phyloP scores from a whole-genome alignment of 1,140 invertebrate genomes.

The Zaprionus lachaisei region DNA sequence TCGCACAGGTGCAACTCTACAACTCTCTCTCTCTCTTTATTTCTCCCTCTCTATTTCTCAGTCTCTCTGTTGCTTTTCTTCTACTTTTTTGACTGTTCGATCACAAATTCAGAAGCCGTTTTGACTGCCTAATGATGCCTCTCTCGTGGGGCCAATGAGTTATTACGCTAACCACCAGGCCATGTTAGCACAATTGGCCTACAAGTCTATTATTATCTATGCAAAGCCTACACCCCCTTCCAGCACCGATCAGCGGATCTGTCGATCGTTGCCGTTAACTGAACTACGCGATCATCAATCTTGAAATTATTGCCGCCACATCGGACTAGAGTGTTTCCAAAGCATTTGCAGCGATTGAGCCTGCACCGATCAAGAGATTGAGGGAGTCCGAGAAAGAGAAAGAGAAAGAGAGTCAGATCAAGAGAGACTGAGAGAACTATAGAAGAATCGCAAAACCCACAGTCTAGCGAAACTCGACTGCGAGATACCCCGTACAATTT shows the following conservation, averaged over 20 bases:
- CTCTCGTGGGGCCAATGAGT: slow-evolving; percentile 62
- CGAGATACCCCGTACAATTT: background rate
- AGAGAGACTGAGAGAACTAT: background rate
- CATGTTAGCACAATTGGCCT: slow-evolving; percentile 81
- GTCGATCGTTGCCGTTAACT: slow-evolving; percentile 67
- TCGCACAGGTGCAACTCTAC: slow-evolving; percentile 41
- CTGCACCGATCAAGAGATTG: background rate
- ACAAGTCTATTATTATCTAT: slow-evolving; percentile 82
- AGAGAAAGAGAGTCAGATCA: background rate
- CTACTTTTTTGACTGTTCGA: slow-evolving; percentile 41
- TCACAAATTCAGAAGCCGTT: slow-evolving; percentile 79
- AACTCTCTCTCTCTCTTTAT: background rate
- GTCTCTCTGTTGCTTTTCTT: slow-evolving; percentile 4
- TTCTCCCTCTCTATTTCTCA: slow-evolving; percentile 1
- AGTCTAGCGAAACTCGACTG: background rate
- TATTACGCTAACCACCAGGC: slow-evolving; percentile 79
- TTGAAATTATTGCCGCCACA: slow-evolving; percentile 78
- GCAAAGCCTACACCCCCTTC: slow-evolving; percentile 63
- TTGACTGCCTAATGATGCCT: slow-evolving; percentile 79
- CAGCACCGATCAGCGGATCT: slow-evolving; percentile 43
- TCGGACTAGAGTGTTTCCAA: slow-evolving; percentile 33
- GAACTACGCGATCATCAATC: slow-evolving; percentile 78
- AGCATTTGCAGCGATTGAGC: slow-evolving; percentile 33
- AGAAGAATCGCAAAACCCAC: background rate
- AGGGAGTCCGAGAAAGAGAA: background rate